Conservation (phyloP, 2,888 invertebrate genomes). For the Apotomis turbidana region DNA sequence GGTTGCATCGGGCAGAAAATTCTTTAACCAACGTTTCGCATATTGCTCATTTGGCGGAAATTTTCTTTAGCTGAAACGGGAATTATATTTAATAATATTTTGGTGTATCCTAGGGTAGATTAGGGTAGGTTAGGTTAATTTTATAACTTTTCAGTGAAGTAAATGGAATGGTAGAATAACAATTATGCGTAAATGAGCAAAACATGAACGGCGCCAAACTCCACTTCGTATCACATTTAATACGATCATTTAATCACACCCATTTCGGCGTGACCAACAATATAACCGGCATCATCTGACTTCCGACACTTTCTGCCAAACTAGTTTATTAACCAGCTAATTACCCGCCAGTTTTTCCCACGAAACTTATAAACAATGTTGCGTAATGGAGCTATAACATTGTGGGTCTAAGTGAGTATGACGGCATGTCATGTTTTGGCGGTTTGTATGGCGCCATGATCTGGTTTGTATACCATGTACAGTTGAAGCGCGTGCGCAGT, state of each 20-base stretch:
- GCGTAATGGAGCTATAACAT: background rate
- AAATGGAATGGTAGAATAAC: too few species aligned
- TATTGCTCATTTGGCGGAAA: too few species aligned
- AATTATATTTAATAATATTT: too few species aligned
- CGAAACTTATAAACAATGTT: conserved; percentile 29
- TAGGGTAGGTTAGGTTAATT: too few species aligned
- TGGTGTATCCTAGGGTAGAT: too few species aligned
- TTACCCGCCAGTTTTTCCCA: conserved; percentile 21
- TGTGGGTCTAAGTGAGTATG: background rate
- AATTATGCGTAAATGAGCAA: too few species aligned
- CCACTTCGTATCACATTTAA: background rate
- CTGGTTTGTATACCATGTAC: background rate
- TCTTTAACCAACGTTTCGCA: too few species aligned
- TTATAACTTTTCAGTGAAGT: too few species aligned
- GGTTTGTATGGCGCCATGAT: background rate
- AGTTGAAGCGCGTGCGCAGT: background rate
- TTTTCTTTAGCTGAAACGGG: too few species aligned
- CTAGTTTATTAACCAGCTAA: conserved; percentile 4
- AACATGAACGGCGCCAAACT: background rate
- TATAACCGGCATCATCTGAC: conserved; percentile 7
- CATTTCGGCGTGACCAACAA: conserved; percentile 6
- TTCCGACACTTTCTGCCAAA: background rate
- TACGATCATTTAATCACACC: too few species aligned
- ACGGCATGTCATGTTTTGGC: background rate
- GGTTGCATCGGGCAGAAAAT: too few species aligned